These are phyloP conservation scores for Neomonachus schauinslandi DNA, from an alignment of 2,113 vertebrate species.

Conservation along the genomic window DNA sequence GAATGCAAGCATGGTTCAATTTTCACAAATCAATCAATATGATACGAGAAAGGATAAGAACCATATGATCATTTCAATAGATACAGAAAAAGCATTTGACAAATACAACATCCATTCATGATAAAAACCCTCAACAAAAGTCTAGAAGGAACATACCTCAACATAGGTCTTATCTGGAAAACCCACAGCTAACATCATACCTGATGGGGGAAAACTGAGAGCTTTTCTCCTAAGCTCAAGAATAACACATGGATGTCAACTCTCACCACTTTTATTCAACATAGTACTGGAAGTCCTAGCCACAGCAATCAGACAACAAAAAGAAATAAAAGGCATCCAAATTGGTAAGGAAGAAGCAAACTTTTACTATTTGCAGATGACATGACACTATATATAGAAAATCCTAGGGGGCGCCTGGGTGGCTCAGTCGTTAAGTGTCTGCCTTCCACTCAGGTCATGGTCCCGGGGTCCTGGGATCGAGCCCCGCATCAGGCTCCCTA, in stretches of 20 bases:
- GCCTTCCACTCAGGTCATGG: too few relatives aligned
- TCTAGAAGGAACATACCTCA: background rate
- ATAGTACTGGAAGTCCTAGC: background rate
- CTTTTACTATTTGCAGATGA: background rate
- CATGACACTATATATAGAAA: background rate
- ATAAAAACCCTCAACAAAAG: background rate
- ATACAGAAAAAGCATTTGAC: background rate
- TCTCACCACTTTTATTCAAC: background rate
- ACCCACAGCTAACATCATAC: background rate
- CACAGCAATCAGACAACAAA: background rate
- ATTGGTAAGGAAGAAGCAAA: background rate
- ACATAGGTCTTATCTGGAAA: background rate
- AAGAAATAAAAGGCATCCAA: background rate
- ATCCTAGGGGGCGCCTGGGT: background rate
- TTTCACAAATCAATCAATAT: background rate
- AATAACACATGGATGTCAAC: background rate
- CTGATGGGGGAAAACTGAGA: background rate
- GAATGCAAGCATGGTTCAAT: background rate
- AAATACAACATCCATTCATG: background rate
- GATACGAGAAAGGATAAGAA: background rate
- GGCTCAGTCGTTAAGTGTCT: too few relatives aligned
- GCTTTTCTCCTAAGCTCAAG: background rate
- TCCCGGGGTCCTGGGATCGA: too few relatives aligned
- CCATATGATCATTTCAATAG: background rate
- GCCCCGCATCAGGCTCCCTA: too few relatives aligned